A percentile compares a stretch with the other conserved stretches of the same genome.
These are phyloP conservation scores for Eurosta solidaginis DNA, from an alignment of 1,140 invertebrate genomes.

Conservation along the genomic window DNA sequence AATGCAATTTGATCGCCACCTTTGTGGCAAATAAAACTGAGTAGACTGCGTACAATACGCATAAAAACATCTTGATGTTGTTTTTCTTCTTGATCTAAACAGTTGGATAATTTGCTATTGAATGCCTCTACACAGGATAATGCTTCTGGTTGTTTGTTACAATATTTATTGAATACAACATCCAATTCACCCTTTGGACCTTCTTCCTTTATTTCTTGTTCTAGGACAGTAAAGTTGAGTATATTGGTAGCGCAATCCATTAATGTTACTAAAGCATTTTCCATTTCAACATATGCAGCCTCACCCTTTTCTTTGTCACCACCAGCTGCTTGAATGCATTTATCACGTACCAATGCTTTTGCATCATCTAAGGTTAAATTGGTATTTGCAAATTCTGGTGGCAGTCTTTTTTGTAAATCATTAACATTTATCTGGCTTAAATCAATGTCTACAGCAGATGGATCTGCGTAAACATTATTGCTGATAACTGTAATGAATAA, in stretches of 20 bases:
- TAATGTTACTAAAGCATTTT: slow-evolving; percentile 41
- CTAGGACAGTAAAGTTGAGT: slow-evolving; percentile 62
- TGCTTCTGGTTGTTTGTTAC: slow-evolving; percentile 65
- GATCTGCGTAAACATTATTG: neutral
- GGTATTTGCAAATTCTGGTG: slow-evolving; percentile 34
- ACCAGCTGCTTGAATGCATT: slow-evolving; percentile 51
- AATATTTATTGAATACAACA: slow-evolving; percentile 65
- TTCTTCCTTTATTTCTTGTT: slow-evolving; percentile 67
- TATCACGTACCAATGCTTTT: slow-evolving; percentile 41
- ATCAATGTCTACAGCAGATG: slow-evolving; percentile 12
- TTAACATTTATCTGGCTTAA: slow-evolving; percentile 34
- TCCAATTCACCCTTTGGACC: slow-evolving; percentile 67
- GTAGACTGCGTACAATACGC: slow-evolving; percentile 70
- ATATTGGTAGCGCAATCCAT: slow-evolving; percentile 61
- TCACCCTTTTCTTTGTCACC: slow-evolving; percentile 44
- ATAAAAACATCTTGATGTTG: slow-evolving; percentile 61
- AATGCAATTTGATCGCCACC: slow-evolving; percentile 82
- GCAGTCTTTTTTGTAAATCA: slow-evolving; percentile 37
- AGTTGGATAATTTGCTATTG: slow-evolving; percentile 64
- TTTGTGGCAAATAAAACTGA: slow-evolving; percentile 76
- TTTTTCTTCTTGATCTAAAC: slow-evolving; percentile 67
- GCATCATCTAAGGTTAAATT: slow-evolving; percentile 42
- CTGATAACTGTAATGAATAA: neutral
- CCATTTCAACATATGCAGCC: slow-evolving; percentile 43
- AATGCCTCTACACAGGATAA: slow-evolving; percentile 68